Percentiles rank a stretch among this genome's conserved stretches.
These are phyloP conservation scores for Zygothrica quintamaculata DNA, from an alignment of 2,888 invertebrate genomes.

Conservation along the genomic window DNA sequence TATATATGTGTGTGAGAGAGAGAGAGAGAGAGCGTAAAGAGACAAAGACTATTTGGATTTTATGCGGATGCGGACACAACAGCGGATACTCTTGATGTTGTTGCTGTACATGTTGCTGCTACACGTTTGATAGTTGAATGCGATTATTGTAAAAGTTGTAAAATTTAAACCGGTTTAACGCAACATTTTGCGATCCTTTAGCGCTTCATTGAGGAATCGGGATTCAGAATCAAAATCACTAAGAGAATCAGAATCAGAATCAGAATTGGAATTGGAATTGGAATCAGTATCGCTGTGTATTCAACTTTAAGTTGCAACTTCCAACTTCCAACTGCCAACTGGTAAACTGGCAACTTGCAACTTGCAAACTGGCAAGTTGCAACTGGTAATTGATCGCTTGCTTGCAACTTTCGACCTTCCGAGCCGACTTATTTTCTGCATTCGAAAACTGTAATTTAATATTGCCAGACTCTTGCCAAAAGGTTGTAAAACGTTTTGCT, in stretches of 20 bases:
- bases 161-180: constrained; percentile 65
- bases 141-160: constrained; percentile 71
- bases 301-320: neutral
- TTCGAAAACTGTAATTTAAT: constrained; percentile 74
- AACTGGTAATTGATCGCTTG: constrained; percentile 60
- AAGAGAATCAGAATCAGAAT: constrained; percentile 11
- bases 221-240: too few species aligned
- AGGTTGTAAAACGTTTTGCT: constrained; percentile 79
- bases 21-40: constrained; percentile 4
- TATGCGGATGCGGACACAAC: constrained; percentile 25
- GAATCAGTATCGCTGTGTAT: constrained; percentile 7
- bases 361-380: too few species aligned
- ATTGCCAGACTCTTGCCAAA: constrained; percentile 69
- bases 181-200: constrained; percentile 24
- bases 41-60: constrained; percentile 33
- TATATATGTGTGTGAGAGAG: neutral
- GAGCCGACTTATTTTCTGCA: constrained; percentile 36
- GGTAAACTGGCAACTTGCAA: too few species aligned
- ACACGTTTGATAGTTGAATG: constrained; percentile 60
- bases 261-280: neutral
- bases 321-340: too few species aligned
- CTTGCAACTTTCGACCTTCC: constrained; percentile 49
- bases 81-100: constrained; percentile 61
- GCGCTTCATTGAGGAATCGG: constrained; percentile 69
- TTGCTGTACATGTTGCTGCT: constrained; percentile 53